phyloP scores from a whole-genome alignment of 53 echinoderm and acorn worm genomes.

The Paracentrotus lividus region DNA sequence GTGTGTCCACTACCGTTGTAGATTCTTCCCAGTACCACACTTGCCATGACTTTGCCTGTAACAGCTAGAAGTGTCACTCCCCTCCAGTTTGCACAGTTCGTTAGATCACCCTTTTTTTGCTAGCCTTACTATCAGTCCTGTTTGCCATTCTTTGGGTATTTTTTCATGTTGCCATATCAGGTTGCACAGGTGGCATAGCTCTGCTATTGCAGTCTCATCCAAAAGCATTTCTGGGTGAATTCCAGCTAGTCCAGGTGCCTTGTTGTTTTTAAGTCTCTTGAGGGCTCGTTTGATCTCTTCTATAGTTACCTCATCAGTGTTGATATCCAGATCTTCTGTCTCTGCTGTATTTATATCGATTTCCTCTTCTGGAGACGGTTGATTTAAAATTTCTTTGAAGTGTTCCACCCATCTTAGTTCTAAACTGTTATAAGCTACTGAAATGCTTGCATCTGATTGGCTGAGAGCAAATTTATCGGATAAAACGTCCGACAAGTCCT shows the following conservation, averaged over 20 bases:
- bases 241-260: slow-evolving; percentile 42
- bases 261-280: slow-evolving; percentile 9
- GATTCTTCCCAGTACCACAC: not conserved
- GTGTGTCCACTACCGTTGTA: not conserved
- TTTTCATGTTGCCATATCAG: not conserved
- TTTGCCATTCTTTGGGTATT: not conserved
- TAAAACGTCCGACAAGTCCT: no score
- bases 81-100: not conserved
- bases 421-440: no score
- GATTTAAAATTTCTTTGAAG: slow-evolving; percentile 19
- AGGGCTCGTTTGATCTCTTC: not conserved
- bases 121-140: not conserved
- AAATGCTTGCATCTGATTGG: no score
- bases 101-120: not conserved
- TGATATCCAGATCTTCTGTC: slow-evolving; percentile 19
- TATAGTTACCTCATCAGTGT: no score
- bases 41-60: not conserved
- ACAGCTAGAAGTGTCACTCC: not conserved
- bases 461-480: no score
- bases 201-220: slow-evolving; percentile 9
- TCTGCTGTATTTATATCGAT: not conserved
- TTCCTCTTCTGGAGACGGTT: not conserved
- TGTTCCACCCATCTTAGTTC: slow-evolving; percentile 31
- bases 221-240: slow-evolving; percentile 40
- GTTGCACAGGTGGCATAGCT: not conserved